Evolutionary conservation across 2,888 invertebrate species (phyloP), one percentile per base, ranked within the genome.

Genomic region (Rhagium mordax): DNA sequence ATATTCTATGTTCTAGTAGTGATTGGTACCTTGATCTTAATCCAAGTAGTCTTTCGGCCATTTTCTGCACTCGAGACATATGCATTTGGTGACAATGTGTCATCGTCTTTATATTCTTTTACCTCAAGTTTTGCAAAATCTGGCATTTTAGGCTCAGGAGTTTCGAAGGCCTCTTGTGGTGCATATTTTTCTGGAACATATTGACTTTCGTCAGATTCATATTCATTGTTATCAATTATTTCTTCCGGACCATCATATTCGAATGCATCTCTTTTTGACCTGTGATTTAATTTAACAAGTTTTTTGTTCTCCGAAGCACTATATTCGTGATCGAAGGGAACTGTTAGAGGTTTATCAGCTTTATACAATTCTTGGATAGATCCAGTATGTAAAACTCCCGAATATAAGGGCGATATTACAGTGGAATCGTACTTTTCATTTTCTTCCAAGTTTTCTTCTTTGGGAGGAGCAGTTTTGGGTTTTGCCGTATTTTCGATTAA

Each of bases 311-410:
- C 81, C 1, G 85, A 83, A 10, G 83, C 83, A 60, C 85, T 83
- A 69, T 85, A 84, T 62, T 86, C 84, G 59, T 81, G 81, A 65
- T 86, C 87, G 62, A 83, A 85, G 3, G 87, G 87, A n/a, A 86
- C 81, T 1, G 84, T 81, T 55, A 85, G 79, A 0, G 84, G 80
- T 70, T 85, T 85, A 70, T 85, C 82, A 20, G 83, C 79, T 69
- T 83, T 84, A 24, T 85, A 74, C 8, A 84, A 81, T 68, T 85
- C 83, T 67, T 85, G 82, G 4, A 85, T 60, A 55, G 72, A 72
- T 74, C 82, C 78, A 27, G 76, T 72, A 10, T 81, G 78, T 18
- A 86, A 77, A 16, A 85, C 75, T 16, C 85, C 86, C 0, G 84
- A 80, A 74, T 83, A 85, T n/a, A 84, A 72, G 13, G 85, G 78